These are phyloP conservation scores for Xestoiulus laeticollis DNA, from an alignment of 2,888 invertebrate genomes.

Conservation along the genomic window DNA sequence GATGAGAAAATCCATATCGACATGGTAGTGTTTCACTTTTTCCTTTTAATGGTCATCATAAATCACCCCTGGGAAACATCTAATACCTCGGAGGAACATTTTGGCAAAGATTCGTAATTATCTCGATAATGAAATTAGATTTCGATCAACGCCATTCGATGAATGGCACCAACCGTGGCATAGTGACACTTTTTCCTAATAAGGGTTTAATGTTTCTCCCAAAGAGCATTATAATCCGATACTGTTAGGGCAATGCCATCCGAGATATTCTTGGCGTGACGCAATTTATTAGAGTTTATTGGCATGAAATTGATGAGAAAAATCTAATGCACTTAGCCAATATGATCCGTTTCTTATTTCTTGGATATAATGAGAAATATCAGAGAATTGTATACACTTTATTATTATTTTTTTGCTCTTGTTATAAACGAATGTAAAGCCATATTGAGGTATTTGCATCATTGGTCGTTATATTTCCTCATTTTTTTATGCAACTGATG, in stretches of 20 bases:
- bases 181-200: not conserved
- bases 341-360: not conserved
- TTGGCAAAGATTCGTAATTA: not conserved
- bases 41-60: not conserved
- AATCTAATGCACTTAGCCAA: not conserved
- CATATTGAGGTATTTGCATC: not conserved
- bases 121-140: conserved; percentile 5
- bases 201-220: not conserved
- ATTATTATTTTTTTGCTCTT: not conserved
- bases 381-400: not conserved
- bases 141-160: not conserved
- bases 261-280: not conserved
- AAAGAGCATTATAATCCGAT: not conserved
- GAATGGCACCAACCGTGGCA: not conserved
- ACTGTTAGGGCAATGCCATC: not conserved
- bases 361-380: not conserved
- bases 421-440: not conserved
- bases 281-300: not conserved
- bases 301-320: conserved; percentile 7
- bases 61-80: not conserved
- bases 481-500: not conserved
- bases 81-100: not conserved
- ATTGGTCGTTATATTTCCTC: not conserved
- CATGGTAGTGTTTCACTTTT: not conserved
- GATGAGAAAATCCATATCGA: not conserved